Conservation (phyloP, 2,888 invertebrate species). For the Pollenia angustigena region DNA sequence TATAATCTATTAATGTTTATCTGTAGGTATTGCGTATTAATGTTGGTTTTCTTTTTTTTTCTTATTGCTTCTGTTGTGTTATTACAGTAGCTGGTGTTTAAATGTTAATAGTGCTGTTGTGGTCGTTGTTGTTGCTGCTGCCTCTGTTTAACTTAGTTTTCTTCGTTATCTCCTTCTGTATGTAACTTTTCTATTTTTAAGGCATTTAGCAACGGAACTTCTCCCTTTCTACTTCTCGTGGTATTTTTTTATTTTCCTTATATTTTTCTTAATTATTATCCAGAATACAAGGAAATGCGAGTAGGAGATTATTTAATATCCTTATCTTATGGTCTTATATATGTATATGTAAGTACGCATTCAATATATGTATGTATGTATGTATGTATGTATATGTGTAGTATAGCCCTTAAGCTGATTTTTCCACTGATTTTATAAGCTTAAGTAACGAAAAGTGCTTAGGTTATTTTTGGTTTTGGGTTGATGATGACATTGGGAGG, state of each 20-base stretch:
- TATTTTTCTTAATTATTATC: constrained; percentile 48
- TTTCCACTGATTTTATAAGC: constrained; percentile 36
- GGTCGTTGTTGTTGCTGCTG: constrained; percentile 6
- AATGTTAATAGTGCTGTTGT: constrained; percentile 11
- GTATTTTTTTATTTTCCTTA: constrained; percentile 3
- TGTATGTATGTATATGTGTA: background rate
- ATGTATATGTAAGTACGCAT: constrained; percentile 2
- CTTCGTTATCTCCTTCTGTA: background rate
- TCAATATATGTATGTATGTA: no score
- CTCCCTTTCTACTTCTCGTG: background rate
- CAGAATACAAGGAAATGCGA: constrained; percentile 30
- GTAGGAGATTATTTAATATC: constrained; percentile 25
- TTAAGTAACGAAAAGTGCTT: constrained; percentile 16
- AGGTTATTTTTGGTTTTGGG: constrained; percentile 3
- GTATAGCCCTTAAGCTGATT: constrained; percentile 42
- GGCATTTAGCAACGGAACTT: constrained; percentile 23
- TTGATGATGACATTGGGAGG: background rate
- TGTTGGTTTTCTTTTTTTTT: background rate
- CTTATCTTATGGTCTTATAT: constrained; percentile 16
- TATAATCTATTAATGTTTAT: no score
- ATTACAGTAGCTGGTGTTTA: constrained; percentile 38
- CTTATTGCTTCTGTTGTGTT: background rate
- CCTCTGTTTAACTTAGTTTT: constrained; percentile 4
- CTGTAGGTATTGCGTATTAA: background rate
- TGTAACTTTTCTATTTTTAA: background rate